Conservation (phyloP, 2,797 vertebrate species). For the Helicolenus hilgendorfi region DNA sequence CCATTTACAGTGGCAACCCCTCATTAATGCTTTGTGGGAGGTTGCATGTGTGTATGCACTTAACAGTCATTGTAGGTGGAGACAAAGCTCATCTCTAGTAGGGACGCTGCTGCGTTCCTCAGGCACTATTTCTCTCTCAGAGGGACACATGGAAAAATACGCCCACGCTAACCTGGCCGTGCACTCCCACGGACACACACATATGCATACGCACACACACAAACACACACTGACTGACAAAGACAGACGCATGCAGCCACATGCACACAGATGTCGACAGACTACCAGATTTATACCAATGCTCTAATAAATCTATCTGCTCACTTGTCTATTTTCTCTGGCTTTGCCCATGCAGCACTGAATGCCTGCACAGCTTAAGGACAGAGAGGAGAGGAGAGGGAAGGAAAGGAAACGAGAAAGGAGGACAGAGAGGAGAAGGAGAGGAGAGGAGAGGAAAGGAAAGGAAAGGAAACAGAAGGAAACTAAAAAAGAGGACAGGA, state of each 20-base stretch:
- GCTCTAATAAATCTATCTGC: slow-evolving; percentile 84
- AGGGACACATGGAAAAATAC: slow-evolving; percentile 78
- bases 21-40: slow-evolving; percentile 72
- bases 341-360: slow-evolving; percentile 56
- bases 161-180: slow-evolving; percentile 63
- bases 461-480: neutral
- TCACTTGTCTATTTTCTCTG: slow-evolving; percentile 83
- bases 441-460: neutral
- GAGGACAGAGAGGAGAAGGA: neutral
- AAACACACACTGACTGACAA: slow-evolving; percentile 16
- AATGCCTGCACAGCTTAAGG: slow-evolving; percentile 50
- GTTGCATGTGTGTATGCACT: slow-evolving; percentile 21
- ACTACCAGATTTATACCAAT: slow-evolving; percentile 82
- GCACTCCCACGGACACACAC: slow-evolving; percentile 32
- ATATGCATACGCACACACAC: slow-evolving; percentile 13
- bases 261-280: slow-evolving; percentile 78
- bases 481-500: neutral
- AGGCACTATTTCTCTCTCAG: slow-evolving; percentile 60
- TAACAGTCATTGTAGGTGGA: slow-evolving; percentile 61
- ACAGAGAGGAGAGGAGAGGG: neutral
- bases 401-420: neutral
- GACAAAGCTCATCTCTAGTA: slow-evolving; percentile 58
- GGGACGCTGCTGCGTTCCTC: slow-evolving; percentile 68
- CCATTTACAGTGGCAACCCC: slow-evolving; percentile 75
- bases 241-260: slow-evolving; percentile 72